Base-by-base conservation (phyloP, 2,797 vertebrate genomes). In the Melanotaenia maccullochi region DNA sequence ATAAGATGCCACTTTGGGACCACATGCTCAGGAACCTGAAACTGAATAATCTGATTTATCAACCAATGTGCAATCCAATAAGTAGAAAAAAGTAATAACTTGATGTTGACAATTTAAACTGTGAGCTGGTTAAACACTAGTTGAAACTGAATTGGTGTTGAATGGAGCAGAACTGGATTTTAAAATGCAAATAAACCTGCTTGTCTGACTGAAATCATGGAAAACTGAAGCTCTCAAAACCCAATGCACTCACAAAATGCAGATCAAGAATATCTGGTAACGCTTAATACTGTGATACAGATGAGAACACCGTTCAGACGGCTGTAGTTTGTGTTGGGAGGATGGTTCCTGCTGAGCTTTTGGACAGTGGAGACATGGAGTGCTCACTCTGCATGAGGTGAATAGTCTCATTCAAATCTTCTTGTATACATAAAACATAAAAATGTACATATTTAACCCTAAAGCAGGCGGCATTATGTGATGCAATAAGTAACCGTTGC, bases 301-400 rank as follows among this genome's bases (percentile, higher is more conserved):
- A 94, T 79, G 87, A 81, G 14, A 81, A 76, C 79, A 59, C 75
- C 55, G 24, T 82, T 75, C 91, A 87, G 80, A 80, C 52, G 0
- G 16, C 65, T 2, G 5, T 66, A 0, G 51, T 35, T 22, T 7
- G 66, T 8, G 59, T 84, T 52, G 74, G 75, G 4, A 81, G 92
- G 85, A 83, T 74, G 54, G 75, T 95, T 82, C 90, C 95, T 22
- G 66, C 86, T 14, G 84, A 94, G 61, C 90, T 94, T 32, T 76
- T 96, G 80, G 97, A 97, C 86, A 94, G 92, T 0, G 93, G 94
- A 18, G 96, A 97, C 83, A 92, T 97, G 70, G 96, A 96, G 92
- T 97, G 97, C 76, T 96, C 96, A 4, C 95, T 97, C 65, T 97
- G 96, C 83, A 96, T 96, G 96, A 97, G 97, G 96, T 97, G 91